Conservation (phyloP, 2,888 invertebrate genomes). For the Iphiclides podalirius region DNA sequence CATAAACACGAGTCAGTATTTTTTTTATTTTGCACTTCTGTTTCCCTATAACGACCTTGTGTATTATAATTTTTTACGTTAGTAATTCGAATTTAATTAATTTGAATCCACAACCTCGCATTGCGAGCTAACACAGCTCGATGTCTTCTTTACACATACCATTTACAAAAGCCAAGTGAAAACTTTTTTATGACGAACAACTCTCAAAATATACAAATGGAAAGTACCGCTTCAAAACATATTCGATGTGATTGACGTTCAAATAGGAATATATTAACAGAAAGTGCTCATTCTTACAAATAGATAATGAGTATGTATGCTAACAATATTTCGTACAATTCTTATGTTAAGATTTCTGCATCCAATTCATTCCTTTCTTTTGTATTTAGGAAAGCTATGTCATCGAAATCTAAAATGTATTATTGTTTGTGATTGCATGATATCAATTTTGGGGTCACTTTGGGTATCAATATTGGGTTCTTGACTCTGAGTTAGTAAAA, state of each 20-base stretch:
- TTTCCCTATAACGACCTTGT: no score
- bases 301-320: neutral
- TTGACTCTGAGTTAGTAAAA: no score
- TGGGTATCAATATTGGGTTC: no score
- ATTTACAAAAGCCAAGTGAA: conserved; percentile 14
- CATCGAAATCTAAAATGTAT: conserved; percentile 2
- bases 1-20: no score
- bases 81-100: no score
- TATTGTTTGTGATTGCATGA: neutral
- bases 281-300: conserved; percentile 12
- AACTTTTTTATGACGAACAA: conserved; percentile 11
- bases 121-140: no score
- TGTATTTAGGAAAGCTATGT: neutral
- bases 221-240: conserved; percentile 22
- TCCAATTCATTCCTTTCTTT: neutral
- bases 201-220: conserved; percentile 10
- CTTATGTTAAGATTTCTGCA: no score
- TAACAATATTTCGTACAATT: neutral
- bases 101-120: no score
- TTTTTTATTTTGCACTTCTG: no score
- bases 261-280: conserved; percentile 23
- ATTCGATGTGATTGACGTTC: conserved; percentile 24
- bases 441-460: neutral
- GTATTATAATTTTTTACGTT: no score
- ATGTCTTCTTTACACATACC: no score